These are phyloP conservation scores for Etia nguti DNA, from an alignment of 2,113 vertebrate species.

Conservation along the genomic window DNA sequence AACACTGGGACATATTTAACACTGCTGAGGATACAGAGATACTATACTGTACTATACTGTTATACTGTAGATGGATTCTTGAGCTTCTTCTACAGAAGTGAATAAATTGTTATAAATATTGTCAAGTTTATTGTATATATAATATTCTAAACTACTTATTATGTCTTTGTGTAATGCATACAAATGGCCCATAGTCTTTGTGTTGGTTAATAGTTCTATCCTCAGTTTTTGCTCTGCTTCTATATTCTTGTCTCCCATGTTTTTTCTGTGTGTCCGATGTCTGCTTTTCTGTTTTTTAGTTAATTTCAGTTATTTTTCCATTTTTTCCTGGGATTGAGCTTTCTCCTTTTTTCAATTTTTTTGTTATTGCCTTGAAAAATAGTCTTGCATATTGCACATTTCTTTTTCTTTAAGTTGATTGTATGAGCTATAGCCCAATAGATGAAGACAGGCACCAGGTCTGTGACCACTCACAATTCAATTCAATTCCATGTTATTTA, in stretches of 20 bases:
- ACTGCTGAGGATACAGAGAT: neutral
- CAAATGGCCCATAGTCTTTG: neutral
- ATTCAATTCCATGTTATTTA: neutral
- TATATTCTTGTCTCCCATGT: neutral
- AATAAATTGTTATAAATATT: neutral
- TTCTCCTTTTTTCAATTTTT: neutral
- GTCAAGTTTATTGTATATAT: neutral
- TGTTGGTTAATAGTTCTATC: neutral
- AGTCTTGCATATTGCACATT: neutral
- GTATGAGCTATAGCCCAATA: neutral
- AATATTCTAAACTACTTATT: neutral
- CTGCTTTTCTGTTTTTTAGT: neutral
- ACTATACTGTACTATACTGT: neutral
- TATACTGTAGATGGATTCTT: neutral
- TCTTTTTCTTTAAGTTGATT: neutral
- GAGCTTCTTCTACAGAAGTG: neutral
- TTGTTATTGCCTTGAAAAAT: neutral
- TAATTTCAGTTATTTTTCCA: fast-evolving
- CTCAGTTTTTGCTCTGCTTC: neutral
- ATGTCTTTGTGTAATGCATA: neutral
- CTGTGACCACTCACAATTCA: neutral
- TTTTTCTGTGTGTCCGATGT: neutral
- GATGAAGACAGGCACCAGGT: neutral
- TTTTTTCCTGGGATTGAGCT: neutral
- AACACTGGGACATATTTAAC: neutral